Evolutionary conservation across 2,888 invertebrate species (phyloP).

Genomic region (Eubasilissa splendida): DNA sequence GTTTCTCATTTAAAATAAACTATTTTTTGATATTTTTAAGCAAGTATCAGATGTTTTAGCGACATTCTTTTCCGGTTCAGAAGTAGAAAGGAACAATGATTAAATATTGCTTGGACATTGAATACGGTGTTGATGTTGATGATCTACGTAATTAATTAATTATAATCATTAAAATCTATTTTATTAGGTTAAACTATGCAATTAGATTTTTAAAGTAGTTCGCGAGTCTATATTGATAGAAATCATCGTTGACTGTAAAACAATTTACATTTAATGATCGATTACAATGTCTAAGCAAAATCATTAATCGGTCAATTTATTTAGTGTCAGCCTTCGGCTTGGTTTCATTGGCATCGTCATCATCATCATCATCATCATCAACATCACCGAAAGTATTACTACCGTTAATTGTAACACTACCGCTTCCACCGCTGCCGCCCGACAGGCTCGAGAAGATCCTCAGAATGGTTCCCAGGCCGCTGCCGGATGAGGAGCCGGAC

Average conservation of each 20-base stretch:
- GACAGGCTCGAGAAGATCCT: conserved; percentile 56
- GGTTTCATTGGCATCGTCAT: conserved; percentile 26
- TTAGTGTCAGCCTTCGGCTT: conserved; percentile 10
- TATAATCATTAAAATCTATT: no score
- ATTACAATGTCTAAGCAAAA: conserved; percentile 32
- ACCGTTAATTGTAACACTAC: conserved; percentile 61
- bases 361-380: conserved; percentile 66
- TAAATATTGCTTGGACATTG: conserved; percentile 14
- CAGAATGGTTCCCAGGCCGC: conserved; percentile 57
- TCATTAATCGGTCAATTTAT: not conserved
- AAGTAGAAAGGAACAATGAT: conserved; percentile 19
- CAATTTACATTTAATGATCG: not conserved
- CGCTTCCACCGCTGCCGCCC: conserved; percentile 63
- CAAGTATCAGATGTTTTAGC: not conserved
- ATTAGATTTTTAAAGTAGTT: no score
- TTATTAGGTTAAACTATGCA: no score
- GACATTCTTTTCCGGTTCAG: conserved; percentile 5
- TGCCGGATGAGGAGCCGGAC: conserved; percentile 66
- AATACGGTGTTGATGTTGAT: not conserved
- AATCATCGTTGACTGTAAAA: no score
- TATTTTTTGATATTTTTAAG: not conserved
- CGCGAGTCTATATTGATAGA: no score
- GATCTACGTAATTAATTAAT: not conserved
- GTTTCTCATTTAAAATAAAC: no score
- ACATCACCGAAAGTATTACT: conserved; percentile 65